A percentile compares a stretch with the other conserved stretches of the same genome.
Conservation (phyloP, 2,113 vertebrate species). For the Lynx canadensis region DNA sequence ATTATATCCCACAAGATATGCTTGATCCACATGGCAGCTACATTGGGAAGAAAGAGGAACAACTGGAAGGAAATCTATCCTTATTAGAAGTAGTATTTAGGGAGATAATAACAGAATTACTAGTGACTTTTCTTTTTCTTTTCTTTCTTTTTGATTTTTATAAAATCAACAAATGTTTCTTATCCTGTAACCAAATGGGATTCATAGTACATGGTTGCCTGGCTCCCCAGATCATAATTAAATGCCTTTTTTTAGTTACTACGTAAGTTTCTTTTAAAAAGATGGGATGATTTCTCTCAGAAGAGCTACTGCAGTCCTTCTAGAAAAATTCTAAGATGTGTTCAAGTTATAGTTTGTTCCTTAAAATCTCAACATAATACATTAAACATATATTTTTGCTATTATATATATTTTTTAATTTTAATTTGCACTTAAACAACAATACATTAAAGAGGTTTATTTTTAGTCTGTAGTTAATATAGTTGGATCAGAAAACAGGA, state of each 20-base stretch:
- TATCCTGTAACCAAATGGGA: conserved; percentile 10
- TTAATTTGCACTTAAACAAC: background rate
- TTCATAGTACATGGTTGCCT: background rate
- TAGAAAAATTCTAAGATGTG: background rate
- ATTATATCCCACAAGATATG: background rate
- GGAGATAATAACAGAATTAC: background rate
- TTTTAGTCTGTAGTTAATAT: background rate
- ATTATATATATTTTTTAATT: background rate
- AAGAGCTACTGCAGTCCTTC: background rate
- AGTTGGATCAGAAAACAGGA: background rate
- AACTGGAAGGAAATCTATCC: background rate
- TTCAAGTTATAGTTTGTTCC: background rate
- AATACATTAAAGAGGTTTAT: background rate
- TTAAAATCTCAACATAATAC: background rate
- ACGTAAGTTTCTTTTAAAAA: background rate
- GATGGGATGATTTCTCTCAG: background rate
- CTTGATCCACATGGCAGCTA: background rate
- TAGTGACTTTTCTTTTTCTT: background rate
- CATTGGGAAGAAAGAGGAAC: background rate
- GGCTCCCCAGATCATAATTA: background rate
- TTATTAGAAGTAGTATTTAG: background rate
- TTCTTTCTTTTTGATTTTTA: conserved; percentile 33
- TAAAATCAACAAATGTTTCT: background rate
- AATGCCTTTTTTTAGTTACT: background rate
- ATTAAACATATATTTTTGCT: background rate